Evolutionary conservation across 2,797 vertebrate species (phyloP), one percentile per base, ranked within the genome.

Genomic region (Leucoraja ocellata): DNA sequence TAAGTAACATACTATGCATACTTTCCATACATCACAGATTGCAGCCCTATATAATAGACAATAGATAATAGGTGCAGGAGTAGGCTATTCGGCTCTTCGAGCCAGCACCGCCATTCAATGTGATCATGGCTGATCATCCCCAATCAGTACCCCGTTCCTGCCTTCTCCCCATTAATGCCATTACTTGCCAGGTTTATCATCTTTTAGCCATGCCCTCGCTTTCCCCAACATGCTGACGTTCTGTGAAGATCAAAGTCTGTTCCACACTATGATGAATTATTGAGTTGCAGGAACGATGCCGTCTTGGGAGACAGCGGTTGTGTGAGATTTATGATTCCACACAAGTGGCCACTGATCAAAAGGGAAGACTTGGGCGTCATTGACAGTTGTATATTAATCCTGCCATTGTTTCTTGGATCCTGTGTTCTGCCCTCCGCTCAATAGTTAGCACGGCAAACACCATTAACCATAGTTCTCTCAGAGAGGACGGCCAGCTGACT

Each of bases 291-390:
- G 46, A 46, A 58, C 25, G 54, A 28, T 54, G 25, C 54, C 25
- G 39, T 58, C 21, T 25, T 1, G 9, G 8, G 46, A 83, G 46
- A 11, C 11, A 23, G 2, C 25, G 10, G 23, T 58, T 83, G 80
- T 4, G 80, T 0, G 46, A 28, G 46, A 83, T 83, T 83, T 83
- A 83, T 58, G 80, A 23, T 4, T 58, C 23, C 0, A 8, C 23
- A 54, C 18, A 83, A 83, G 39, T 58, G 80, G 80, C 46, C 80
- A 83, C 80, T 83, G 80, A 58, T 58, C 39, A 83, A 83, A 83
- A 83, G 80, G 39, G 8, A 58, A 83, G 23, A 58, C 46, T 10
- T 28, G 10, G 39, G 39, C 28, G 80, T 83, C 46, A 28, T 14
- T 25, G 39, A 58, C 25, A n/a, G 28, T 28, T 9, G 11, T 28